Evolutionary conservation across 2,797 vertebrate genomes (phyloP).

Genomic region (Enteromius unitaeniatus): DNA sequence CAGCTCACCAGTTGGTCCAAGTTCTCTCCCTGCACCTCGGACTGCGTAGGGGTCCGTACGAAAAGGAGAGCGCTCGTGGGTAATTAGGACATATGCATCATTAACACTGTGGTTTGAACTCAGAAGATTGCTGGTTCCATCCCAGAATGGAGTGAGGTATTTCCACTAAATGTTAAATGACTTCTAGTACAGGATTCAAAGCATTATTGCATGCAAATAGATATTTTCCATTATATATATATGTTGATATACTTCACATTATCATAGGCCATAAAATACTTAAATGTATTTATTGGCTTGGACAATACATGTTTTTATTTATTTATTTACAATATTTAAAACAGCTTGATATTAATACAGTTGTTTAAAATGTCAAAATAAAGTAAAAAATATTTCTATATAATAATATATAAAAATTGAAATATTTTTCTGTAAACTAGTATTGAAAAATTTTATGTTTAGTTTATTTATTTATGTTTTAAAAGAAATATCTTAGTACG

Average conservation of each 20-base stretch:
- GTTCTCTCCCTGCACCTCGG: conserved; percentile 94
- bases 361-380: not conserved
- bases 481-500: no score
- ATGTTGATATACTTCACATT: not conserved
- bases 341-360: not conserved
- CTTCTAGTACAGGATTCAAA: not conserved
- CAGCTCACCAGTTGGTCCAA: conserved; percentile 97
- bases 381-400: no score
- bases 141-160: not conserved
- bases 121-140: not conserved
- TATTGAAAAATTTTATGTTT: no score
- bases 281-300: not conserved
- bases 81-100: conserved; percentile 69
- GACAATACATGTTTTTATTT: not conserved
- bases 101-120: conserved; percentile 30
- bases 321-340: not conserved
- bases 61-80: conserved; percentile 91
- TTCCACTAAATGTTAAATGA: not conserved
- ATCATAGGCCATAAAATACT: not conserved
- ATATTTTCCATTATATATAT: not conserved
- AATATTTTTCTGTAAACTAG: no score
- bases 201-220: not conserved
- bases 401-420: no score
- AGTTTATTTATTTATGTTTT: no score
- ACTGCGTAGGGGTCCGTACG: conserved; percentile 94